Conservation (phyloP, 2,888 invertebrate species). For the Romanomermis culicivorax region DNA sequence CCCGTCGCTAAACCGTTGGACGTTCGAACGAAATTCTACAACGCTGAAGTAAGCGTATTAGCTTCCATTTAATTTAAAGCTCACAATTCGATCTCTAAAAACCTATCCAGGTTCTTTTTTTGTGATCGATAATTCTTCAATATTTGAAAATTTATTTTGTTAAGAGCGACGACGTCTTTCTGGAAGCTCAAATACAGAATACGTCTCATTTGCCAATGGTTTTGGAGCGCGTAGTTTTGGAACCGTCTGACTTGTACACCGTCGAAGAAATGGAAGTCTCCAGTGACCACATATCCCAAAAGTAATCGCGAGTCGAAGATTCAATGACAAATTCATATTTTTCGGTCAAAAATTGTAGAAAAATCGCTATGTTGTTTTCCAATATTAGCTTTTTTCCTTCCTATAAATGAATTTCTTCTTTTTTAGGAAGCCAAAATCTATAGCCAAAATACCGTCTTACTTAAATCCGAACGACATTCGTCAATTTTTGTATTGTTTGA, state of each 20-base stretch:
- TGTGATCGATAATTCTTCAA: no score
- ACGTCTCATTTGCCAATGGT: conserved; percentile 76
- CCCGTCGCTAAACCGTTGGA: conserved; percentile 83
- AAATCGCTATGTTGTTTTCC: no score
- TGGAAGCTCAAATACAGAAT: conserved; percentile 66
- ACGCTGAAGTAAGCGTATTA: conserved; percentile 60
- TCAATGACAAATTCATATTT: no score
- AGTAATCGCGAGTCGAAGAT: conserved; percentile 6
- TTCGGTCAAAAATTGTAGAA: no score
- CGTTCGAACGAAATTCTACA: conserved; percentile 94
- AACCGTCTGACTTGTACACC: conserved; percentile 69
- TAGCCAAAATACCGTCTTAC: no score
- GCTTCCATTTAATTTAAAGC: no score
- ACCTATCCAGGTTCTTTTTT: no score
- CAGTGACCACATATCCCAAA: conserved; percentile 10
- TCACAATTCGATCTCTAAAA: no score
- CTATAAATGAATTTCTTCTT: not conserved
- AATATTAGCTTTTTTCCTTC: not conserved
- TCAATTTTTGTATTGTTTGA: conserved; percentile 78
- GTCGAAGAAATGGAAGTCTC: conserved; percentile 33
- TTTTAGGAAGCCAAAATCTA: no score
- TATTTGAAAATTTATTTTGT: no score
- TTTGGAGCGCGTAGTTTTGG: conserved; percentile 74
- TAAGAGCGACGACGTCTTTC: conserved; percentile 46
- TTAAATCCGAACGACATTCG: conserved; percentile 71